Evolutionary conservation across 1,140 invertebrate genomes (phyloP).

Genomic region (Drusus annulatus): DNA sequence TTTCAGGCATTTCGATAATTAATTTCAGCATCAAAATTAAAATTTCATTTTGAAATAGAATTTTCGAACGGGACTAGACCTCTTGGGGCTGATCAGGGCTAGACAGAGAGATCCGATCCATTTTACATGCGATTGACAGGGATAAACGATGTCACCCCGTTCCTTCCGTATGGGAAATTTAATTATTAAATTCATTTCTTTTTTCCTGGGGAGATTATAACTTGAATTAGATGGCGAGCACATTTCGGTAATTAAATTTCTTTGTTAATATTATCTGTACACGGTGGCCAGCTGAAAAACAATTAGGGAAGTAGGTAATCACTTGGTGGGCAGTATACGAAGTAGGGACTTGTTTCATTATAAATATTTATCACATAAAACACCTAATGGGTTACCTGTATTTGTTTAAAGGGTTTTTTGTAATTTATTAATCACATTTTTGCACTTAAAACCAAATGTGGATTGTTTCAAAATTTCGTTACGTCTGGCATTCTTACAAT

Average conservation of each 20-base stretch:
- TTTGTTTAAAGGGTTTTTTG: no score
- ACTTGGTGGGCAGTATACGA: no score
- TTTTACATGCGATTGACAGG: conserved; percentile 20
- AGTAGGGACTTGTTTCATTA: no score
- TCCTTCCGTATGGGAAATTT: conserved; percentile 54
- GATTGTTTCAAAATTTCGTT: no score
- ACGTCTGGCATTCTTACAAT: no score
- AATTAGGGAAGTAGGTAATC: no score
- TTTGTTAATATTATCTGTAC: conserved; percentile 27
- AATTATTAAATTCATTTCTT: conserved; percentile 59
- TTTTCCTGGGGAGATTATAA: conserved; percentile 52
- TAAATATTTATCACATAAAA: no score
- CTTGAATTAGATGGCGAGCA: conserved; percentile 42
- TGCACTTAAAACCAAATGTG: no score
- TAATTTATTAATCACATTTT: no score
- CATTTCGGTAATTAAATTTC: conserved; percentile 41
- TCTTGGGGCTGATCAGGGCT: conserved; percentile 33
- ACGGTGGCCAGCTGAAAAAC: not conserved
- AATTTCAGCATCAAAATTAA: conserved; percentile 57
- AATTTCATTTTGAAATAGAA: conserved; percentile 56
- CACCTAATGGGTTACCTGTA: no score
- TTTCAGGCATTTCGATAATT: conserved; percentile 56
- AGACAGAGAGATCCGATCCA: conserved; percentile 1
- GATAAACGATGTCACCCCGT: conserved; percentile 49
- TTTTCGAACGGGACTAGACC: conserved; percentile 32